Base-by-base conservation (phyloP, 2,888 invertebrate species). In the Microchrysa polita region DNA sequence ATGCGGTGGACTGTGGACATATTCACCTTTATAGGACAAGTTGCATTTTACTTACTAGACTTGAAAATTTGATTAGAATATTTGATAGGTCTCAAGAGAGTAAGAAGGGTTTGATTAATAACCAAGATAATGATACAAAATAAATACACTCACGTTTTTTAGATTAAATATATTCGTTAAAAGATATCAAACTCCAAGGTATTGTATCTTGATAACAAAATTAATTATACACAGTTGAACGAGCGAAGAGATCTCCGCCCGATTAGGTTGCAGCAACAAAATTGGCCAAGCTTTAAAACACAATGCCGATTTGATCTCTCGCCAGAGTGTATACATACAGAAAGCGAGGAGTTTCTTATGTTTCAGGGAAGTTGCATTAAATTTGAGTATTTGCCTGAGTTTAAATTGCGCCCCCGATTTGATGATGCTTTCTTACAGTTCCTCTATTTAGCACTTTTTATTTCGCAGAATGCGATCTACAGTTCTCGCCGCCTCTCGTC, bases 111-210 rank as follows among this genome's bases (percentile, higher is more conserved):
- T 77, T 78, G 78, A 78, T 78, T 78, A 78, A 78, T 78, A 78
- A 78, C 78, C 77, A 77, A 74, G 78, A 78, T 78, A 78, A 75
- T 59, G 72, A 74, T 76, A 74, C 77, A 78, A 78, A 78, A 78
- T 78, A 78, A 78, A 78, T 78, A 78, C 77, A 78, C 77, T 77
- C 78, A 78, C 77, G 78, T 75, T 77, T 74, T 77, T 76, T 76
- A 78, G 78, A 78, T 78, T 77, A 76, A 77, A 77, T 77, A 78
- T 78, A 78, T 78, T 78, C 78, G 78, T 78, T 78, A 78, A 78
- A 75, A 78, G 78, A 78, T 78, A 73, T 76, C 76, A 77, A 78
- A 78, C 77, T 67, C 72, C 40, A 69, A 72, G 75, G 74, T 76
- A 77, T 78, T 78, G 77, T 77, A 78, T 78, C 78, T 78, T 77